These are phyloP conservation scores for Drosophila longiperda DNA, from an alignment of 2,888 invertebrate genomes.

Conservation along the genomic window DNA sequence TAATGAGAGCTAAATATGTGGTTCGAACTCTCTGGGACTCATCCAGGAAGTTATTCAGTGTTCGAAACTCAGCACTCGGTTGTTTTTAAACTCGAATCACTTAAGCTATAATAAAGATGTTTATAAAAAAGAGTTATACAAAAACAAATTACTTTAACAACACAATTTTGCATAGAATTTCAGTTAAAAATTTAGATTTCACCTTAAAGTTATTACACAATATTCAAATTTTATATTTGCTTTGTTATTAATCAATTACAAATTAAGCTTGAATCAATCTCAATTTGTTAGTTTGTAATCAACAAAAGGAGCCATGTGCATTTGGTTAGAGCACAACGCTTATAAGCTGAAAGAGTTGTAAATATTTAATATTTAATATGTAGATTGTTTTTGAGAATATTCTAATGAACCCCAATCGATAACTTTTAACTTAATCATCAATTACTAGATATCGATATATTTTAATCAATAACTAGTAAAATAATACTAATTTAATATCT, in stretches of 20 bases:
- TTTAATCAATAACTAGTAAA: background rate
- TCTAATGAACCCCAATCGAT: background rate
- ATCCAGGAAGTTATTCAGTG: constrained; percentile 58
- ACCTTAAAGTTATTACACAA: constrained; percentile 7
- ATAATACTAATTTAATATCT: background rate
- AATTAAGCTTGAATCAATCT: constrained; percentile 14
- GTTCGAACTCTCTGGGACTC: constrained; percentile 67
- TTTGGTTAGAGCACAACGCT: constrained; percentile 9
- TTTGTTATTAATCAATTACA: constrained; percentile 5
- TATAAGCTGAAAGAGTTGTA: constrained; percentile 2
- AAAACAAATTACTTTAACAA: constrained; percentile 71
- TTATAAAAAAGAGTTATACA: constrained; percentile 72
- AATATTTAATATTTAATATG: background rate
- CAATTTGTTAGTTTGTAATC: constrained; percentile 75
- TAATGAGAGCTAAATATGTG: constrained; percentile 31
- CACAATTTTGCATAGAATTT: constrained; percentile 48
- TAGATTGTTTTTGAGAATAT: background rate
- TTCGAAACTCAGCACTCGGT: constrained; percentile 77
- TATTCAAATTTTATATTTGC: constrained; percentile 2
- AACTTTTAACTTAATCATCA: background rate
- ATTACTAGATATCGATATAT: background rate
- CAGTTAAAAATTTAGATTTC: background rate
- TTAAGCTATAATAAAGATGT: constrained; percentile 77
- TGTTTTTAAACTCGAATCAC: constrained; percentile 79
- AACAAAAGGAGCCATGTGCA: constrained; percentile 75